phyloP scores from a whole-genome alignment of 2,113 vertebrate genomes.

The Anolis sagrei region DNA sequence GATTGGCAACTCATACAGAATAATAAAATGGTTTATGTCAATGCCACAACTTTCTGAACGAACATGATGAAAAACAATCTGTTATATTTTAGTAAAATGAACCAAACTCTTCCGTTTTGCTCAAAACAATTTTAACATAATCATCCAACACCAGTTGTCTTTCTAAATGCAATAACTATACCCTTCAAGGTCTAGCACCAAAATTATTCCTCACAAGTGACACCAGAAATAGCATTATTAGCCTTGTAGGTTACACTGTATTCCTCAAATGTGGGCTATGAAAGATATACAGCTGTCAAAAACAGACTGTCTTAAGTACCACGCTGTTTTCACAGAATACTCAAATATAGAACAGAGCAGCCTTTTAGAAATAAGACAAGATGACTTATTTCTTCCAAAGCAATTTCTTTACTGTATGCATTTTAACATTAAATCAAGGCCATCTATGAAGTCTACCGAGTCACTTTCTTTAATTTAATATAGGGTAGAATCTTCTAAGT shows the following conservation, averaged over 20 bases:
- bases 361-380: background rate
- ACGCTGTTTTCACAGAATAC: background rate
- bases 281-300: conserved; percentile 6
- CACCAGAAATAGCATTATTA: conserved; percentile 4
- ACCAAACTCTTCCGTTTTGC: background rate
- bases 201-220: background rate
- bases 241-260: background rate
- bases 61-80: conserved; percentile 17
- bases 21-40: conserved; percentile 23
- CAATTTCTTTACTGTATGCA: background rate
- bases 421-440: conserved; percentile 43
- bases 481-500: too few relatives aligned
- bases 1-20: conserved; percentile 21
- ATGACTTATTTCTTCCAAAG: background rate
- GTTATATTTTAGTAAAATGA: background rate
- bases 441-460: conserved; percentile 35
- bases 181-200: background rate
- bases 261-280: background rate
- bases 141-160: background rate
- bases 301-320: background rate
- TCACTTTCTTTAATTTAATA: conserved; percentile 13
- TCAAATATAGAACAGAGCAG: background rate
- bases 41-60: conserved; percentile 36
- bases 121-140: conserved; percentile 16
- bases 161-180: background rate